phyloP scores from a whole-genome alignment of 2,888 invertebrate species.

The Acronicta leporina region DNA sequence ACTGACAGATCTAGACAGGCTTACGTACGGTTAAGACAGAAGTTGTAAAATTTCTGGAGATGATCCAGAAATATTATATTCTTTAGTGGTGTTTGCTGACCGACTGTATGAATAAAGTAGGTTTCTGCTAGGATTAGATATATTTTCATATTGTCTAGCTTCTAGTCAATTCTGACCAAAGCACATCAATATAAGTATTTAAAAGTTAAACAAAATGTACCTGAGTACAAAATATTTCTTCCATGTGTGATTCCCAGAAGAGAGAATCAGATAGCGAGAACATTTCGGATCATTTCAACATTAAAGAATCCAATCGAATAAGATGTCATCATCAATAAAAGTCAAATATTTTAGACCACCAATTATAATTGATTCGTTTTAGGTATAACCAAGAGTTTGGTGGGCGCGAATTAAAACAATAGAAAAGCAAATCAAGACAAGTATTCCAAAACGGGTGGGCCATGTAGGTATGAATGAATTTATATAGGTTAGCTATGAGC shows the following conservation, averaged over 20 bases:
- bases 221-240: no score
- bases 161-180: no score
- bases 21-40: constrained; percentile 29
- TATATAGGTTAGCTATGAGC: constrained; percentile 48
- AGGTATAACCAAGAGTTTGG: constrained; percentile 45
- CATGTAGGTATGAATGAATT: constrained; percentile 27
- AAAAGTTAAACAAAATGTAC: no score
- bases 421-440: constrained; percentile 48
- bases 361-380: constrained; percentile 54
- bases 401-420: constrained; percentile 58
- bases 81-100: constrained; percentile 4
- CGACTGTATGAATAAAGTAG: neutral
- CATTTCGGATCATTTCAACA: constrained; percentile 9
- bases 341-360: constrained; percentile 44
- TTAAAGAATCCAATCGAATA: constrained; percentile 17
- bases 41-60: constrained; percentile 41
- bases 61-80: constrained; percentile 16
- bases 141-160: no score
- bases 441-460: constrained; percentile 43
- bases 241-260: neutral
- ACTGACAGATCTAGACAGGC: constrained; percentile 30
- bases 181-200: no score
- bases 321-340: constrained; percentile 42
- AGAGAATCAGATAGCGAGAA: no score
- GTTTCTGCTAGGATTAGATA: neutral